phyloP scores from a whole-genome alignment of 1,140 invertebrate species.

The Dinoponera quadriceps region DNA sequence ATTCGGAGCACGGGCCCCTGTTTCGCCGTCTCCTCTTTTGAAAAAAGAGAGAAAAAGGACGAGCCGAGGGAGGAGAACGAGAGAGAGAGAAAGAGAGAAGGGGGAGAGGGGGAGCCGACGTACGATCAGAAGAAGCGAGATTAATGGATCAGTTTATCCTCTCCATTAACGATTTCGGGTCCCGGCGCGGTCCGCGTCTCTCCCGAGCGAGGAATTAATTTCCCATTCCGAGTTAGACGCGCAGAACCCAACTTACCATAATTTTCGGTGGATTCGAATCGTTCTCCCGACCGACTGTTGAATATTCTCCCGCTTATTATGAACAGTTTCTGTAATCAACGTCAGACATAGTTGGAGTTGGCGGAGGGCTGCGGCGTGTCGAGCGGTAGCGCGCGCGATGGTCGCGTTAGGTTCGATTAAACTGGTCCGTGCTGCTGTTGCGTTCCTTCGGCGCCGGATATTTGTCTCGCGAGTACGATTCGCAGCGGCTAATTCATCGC shows the following conservation, averaged over 20 bases:
- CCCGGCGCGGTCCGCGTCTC: constrained; percentile 19
- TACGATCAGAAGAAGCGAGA: constrained; percentile 50
- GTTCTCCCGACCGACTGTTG: constrained; percentile 68
- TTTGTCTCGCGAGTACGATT: constrained; percentile 31
- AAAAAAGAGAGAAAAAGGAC: too few species aligned
- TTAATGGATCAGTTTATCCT: constrained; percentile 62
- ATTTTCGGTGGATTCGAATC: constrained; percentile 70
- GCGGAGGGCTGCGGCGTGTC: constrained; percentile 22
- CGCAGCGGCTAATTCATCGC: constrained; percentile 53
- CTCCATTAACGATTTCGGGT: constrained; percentile 63
- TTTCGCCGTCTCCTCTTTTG: not conserved
- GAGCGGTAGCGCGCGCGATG: constrained; percentile 24
- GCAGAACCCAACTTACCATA: constrained; percentile 69
- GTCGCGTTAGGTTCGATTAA: constrained; percentile 67
- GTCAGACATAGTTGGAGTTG: constrained; percentile 56
- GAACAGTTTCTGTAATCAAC: constrained; percentile 73
- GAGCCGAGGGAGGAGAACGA: not conserved
- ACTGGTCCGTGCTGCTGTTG: not conserved
- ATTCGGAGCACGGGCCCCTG: not conserved
- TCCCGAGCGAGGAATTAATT: constrained; percentile 69
- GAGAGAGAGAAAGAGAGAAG: not conserved
- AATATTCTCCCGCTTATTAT: constrained; percentile 73
- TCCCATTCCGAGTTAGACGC: constrained; percentile 54
- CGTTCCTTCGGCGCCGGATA: not conserved
- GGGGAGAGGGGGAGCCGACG: not conserved